phyloP scores from a whole-genome alignment of 2,888 invertebrate genomes.

The Andrena trimmerana region DNA sequence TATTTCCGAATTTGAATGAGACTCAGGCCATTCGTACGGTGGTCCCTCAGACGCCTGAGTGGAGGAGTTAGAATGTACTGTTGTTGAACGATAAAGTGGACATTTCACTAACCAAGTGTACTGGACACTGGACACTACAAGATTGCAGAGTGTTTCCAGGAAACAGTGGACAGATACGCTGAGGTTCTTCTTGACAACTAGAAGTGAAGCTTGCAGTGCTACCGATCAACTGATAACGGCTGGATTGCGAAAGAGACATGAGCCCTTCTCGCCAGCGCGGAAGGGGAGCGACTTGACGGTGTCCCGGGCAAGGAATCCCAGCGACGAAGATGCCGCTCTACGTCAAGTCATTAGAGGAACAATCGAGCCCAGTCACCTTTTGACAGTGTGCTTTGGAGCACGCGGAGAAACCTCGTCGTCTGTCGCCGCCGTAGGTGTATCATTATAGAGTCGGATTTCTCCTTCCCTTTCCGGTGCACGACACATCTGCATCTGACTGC shows the following conservation, averaged over 20 bases:
- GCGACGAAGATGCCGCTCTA: conserved; percentile 38
- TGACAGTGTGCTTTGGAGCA: conserved; percentile 2
- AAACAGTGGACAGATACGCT: too few relatives aligned
- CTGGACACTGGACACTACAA: too few relatives aligned
- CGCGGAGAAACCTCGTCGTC: conserved; percentile 45
- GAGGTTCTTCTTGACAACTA: too few relatives aligned
- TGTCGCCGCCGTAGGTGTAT: conserved; percentile 55
- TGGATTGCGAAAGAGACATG: conserved; percentile 5
- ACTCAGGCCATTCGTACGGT: too few relatives aligned
- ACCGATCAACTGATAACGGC: neutral
- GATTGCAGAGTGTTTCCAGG: too few relatives aligned
- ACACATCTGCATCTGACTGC: conserved; percentile 35
- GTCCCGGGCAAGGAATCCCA: neutral
- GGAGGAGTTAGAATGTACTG: too few relatives aligned
- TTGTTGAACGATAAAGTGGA: too few relatives aligned
- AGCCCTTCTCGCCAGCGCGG: neutral
- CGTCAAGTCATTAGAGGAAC: conserved; percentile 30
- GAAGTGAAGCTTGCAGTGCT: neutral
- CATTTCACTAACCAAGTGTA: neutral
- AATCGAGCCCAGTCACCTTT: conserved; percentile 21
- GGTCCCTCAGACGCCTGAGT: too few relatives aligned
- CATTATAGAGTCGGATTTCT: conserved; percentile 49
- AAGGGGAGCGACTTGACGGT: conserved; percentile 15
- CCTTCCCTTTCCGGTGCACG: conserved; percentile 35
- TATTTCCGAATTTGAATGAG: too few relatives aligned